Percentiles rank a stretch among this genome's conserved stretches.
These are phyloP conservation scores for Dromas ardeola DNA, from an alignment of 2,113 vertebrate species.

Conservation along the genomic window DNA sequence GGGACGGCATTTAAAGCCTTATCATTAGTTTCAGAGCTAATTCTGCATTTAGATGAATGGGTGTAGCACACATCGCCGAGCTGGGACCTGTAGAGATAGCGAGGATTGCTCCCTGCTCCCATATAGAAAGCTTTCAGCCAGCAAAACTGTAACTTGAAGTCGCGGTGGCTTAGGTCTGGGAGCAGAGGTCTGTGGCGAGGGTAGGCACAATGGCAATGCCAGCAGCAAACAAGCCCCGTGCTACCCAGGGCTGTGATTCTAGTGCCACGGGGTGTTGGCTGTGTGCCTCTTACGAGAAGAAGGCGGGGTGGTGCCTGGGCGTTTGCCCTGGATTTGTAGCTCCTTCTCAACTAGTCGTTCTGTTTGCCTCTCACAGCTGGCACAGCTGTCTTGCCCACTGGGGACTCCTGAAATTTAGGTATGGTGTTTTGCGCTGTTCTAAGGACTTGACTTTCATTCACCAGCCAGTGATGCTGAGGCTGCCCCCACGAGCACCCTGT, in stretches of 20 bases:
- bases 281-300: not conserved
- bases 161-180: not conserved
- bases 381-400: not conserved
- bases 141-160: not conserved
- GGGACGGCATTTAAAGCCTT: constrained; percentile 39
- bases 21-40: constrained; percentile 34
- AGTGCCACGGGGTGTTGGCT: not conserved
- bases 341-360: not conserved
- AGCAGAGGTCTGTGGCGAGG: not conserved
- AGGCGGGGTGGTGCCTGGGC: not conserved
- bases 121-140: not conserved
- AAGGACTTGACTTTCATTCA: not conserved
- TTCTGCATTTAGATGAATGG: constrained; percentile 59
- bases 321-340: not conserved
- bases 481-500: rapidly evolving
- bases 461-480: not conserved
- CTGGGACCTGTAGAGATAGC: not conserved
- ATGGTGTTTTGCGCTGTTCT: not conserved
- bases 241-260: not conserved
- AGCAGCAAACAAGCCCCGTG: not conserved
- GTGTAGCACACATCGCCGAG: not conserved
- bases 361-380: not conserved
- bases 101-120: not conserved
- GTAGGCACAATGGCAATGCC: not conserved
- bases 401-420: not conserved